Evolutionary conservation across 2,888 invertebrate species (phyloP), one percentile per base, ranked within the genome.

Genomic region (Amiota minor): DNA sequence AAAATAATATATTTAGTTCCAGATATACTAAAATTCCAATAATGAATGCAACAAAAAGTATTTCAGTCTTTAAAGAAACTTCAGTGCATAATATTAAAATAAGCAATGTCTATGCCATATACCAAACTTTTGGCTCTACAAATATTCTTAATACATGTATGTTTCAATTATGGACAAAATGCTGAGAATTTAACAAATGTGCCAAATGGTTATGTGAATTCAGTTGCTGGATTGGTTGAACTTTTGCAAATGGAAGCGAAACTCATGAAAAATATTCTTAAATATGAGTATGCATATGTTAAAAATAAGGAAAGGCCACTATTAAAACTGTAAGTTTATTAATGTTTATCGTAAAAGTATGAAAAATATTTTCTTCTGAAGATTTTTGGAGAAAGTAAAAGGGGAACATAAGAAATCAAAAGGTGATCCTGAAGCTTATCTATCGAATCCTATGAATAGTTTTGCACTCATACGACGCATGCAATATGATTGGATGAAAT

Each of bases 401-500:
- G 45, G 0, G 62, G 49, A 6, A 68, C 59, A 20, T 72, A 65
- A 11, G 50, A 68, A 68, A 53, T 20, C 23, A 8, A 6, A 1
- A 20, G 23, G 14, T 12, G 53, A 68, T 68, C 2, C 53, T 8
- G 77, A 76, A 6, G 55, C 72, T 6, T 80, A 72, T 50, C 67
- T 81, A 0, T 73, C 78, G 8, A 78, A 80, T 77, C 83, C 82
- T 0, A 6, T 81, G 0, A 75, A 77, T 1, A 75, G 74, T 0
- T 83, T 80, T 16, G 70, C 71, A 8, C 64, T 83, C 0, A 56
- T 83, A 1, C 65, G 82, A 69, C 79, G 82, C 0, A 11, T 82
- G 3, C 74, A 76, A 0, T 67, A 78, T 46, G 82, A 83, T 8
- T 83, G 83, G 82, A 70, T n/a, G 0, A 50, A 68, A 16, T 65